Evolutionary conservation across 1,140 invertebrate species (phyloP), one percentile per base, ranked within the genome.

Genomic region (Camponotus vicinus): DNA sequence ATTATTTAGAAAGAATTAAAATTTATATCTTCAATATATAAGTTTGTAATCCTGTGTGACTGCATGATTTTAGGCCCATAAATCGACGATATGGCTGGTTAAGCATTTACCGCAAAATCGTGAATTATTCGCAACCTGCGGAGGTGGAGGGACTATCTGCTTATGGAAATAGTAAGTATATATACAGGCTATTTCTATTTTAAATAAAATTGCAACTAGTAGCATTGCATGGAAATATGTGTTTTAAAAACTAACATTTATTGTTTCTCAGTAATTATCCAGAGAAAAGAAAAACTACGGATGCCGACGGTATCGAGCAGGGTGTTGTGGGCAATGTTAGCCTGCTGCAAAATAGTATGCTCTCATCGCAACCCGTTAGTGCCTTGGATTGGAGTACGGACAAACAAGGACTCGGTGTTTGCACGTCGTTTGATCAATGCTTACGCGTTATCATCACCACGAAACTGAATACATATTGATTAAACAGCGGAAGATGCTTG

Each of bases 91-190:
- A 59, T 99, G 98, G 99, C 94, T 96, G 45, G 97, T 96, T 2
- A 96, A 96, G 66, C 98, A 99, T 96, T 94, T 99, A 66, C 98
- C 98, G 1, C 98, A 99, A 95, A 99, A 99, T 94, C 96, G 98
- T 73, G 98, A 99, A 93, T 94, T 99, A n/a, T 99, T 99, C 93
- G 96, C 98, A 90, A 99, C 98, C 0, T 97, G 97, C 89, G 98
- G 98, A 9, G 98, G 99, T 13, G 97, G 97, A 92, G 99, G 98
- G 42, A 97, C 98, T 27, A 92, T 99, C 2, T 97, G 97, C 91
- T 95, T 99, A 15, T 99, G 98, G 98, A 98, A 99, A 96, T 99
- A 99, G 98, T 98, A 96, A 96, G 42, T 45, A 45, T 45, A 96
- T 34, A 57, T 52, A 52, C 5, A 52, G 13, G 21, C 40, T 49